Evolutionary conservation across 2,113 vertebrate genomes (phyloP).

Genomic region (Malurus cyaneus): DNA sequence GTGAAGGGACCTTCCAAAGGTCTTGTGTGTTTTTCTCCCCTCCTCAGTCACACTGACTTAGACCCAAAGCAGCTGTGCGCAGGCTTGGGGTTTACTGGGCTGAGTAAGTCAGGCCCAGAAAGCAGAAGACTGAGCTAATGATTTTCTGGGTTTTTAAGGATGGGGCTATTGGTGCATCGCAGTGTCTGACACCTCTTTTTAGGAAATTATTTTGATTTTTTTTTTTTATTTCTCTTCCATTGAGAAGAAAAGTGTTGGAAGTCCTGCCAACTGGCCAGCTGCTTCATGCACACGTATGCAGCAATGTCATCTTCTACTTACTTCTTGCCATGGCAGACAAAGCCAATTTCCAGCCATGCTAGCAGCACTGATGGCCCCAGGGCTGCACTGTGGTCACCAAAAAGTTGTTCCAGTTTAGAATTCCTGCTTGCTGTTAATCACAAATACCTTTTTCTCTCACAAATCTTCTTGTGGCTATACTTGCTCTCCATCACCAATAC

Average conservation of each 20-base stretch:
- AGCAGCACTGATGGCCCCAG: fast-evolving
- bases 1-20: constrained; percentile 11
- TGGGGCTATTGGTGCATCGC: fast-evolving
- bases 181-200: fast-evolving
- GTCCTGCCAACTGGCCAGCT: background rate
- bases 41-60: background rate
- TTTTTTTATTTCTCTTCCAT: background rate
- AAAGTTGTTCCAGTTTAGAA: background rate
- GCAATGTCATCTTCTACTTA: background rate
- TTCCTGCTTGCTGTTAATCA: constrained; percentile 4
- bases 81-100: background rate
- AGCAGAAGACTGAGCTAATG: background rate
- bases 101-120: background rate
- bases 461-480: constrained; percentile 29
- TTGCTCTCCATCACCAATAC: background rate
- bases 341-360: fast-evolving
- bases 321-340: background rate
- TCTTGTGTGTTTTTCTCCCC: background rate
- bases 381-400: background rate
- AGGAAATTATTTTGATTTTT: background rate
- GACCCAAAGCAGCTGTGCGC: background rate
- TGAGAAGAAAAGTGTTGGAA: background rate
- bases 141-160: background rate
- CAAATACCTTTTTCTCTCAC: background rate
- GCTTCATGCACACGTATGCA: background rate